phyloP scores from a whole-genome alignment of 2,797 vertebrate species.

The Sebastes hubbsi region DNA sequence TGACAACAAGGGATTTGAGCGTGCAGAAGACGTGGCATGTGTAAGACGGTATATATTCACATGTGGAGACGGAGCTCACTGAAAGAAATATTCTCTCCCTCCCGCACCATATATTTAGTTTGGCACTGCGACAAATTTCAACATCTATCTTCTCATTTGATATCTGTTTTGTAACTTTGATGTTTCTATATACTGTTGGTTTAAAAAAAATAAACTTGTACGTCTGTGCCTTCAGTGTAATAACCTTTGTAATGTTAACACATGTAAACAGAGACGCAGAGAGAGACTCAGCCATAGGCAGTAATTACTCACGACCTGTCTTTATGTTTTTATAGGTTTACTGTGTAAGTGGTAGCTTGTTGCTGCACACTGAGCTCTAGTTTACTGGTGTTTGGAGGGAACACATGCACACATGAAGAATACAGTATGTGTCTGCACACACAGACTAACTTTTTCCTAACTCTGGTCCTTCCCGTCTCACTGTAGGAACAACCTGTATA shows the following conservation, averaged over 20 bases:
- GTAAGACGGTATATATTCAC: not conserved
- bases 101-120: not conserved
- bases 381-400: constrained; percentile 40
- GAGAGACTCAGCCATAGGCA: constrained; percentile 17
- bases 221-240: not conserved
- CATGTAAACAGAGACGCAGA: constrained; percentile 4
- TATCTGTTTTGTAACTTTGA: not conserved
- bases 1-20: no score
- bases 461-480: not conserved
- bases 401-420: constrained; percentile 19
- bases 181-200: not conserved
- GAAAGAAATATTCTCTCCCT: not conserved
- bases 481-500: not conserved
- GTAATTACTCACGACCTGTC: constrained; percentile 31
- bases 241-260: not conserved
- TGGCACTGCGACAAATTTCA: not conserved
- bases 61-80: not conserved
- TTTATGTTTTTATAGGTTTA: constrained; percentile 44
- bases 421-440: not conserved
- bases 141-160: not conserved
- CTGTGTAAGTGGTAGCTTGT: constrained; percentile 35
- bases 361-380: constrained; percentile 18
- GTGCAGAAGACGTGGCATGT: no score
- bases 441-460: constrained; percentile 46
- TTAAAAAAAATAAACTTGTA: no score